A percentile compares a stretch with the other conserved stretches of the same genome.
These are phyloP conservation scores for Halictus quadricinctus DNA, from an alignment of 2,888 invertebrate genomes.

Conservation along the genomic window DNA sequence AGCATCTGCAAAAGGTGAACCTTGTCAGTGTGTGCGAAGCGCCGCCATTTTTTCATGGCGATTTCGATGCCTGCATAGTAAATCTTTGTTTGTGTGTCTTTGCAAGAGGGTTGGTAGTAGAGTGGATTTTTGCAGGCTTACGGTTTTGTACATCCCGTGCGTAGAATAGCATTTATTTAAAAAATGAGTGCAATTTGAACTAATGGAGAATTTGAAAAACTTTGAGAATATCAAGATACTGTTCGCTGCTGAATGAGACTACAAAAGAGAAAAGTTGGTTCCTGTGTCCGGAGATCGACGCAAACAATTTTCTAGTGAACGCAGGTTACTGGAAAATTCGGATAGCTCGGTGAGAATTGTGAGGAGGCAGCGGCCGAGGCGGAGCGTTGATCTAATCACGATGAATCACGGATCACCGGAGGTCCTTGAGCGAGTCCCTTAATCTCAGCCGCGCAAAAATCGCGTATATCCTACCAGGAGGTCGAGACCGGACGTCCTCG, in stretches of 20 bases:
- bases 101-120: neutral
- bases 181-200: no score
- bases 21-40: neutral
- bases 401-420: neutral
- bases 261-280: no score
- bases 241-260: no score
- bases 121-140: no score
- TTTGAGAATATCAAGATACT: no score
- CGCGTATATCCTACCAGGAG: constrained; percentile 33
- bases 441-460: neutral
- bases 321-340: neutral
- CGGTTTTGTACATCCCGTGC: no score
- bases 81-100: neutral
- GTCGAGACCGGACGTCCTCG: constrained; percentile 34
- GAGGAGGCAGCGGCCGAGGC: neutral
- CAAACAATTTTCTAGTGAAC: neutral
- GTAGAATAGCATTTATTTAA: no score
- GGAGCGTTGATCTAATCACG: constrained; percentile 1
- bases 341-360: neutral
- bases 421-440: constrained; percentile 7
- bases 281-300: no score
- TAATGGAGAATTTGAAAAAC: no score
- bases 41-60: constrained; percentile 1
- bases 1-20: constrained; percentile 26
- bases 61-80: neutral